Base-by-base conservation (phyloP, 2,797 vertebrate species). In the Pseudochaenichthys georgianus region DNA sequence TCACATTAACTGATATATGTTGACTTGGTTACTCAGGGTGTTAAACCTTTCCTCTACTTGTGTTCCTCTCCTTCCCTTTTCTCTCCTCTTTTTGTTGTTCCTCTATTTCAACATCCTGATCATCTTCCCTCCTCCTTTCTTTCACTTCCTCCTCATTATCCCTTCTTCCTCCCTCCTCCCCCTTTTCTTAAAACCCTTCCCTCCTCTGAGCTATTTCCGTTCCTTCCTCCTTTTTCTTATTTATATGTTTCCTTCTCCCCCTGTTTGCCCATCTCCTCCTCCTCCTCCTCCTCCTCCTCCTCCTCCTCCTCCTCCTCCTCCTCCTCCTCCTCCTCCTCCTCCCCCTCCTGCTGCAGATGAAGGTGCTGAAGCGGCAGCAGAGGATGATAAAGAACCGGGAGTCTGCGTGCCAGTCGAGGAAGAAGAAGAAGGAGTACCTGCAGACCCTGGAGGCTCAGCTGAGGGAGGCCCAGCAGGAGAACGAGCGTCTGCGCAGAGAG, bases 371-470 rank as follows among this genome's bases (percentile, higher is more conserved):
- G 92, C 91, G 97, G 47, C 97, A 98, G 92, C 97, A 98, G 93
- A 91, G 97, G 38, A 98, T 98, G 97, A 98, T 98, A 45, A 98
- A 98, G 94, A 98, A 98, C 94, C 85, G 97, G 0, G 97, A 98
- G 92, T 97, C 97, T 0, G 97, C 97, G 1, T 98, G 97, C 72
- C 97, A 97, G 95, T 97, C 96, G 0, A 93, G 97, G 66, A 94
- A 95, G 87, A 98, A 98, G 93, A 98, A 98, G 94, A 98, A 98
- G 76, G 97, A 98, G 83, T 97, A 98, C 50, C 91, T 98, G 73
- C 97, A 97, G 87, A 96, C 95, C 42, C 93, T 98, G 91, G 97
- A 98, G 93, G 86, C 93, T 0, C 94, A 96, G 87, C 93, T 98
- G 17, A 91, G 94, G 62, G 96, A 96, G 0, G 96, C 96, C 0